Evolutionary conservation across 2,888 invertebrate genomes (phyloP).

Genomic region (Apodemia duryi): DNA sequence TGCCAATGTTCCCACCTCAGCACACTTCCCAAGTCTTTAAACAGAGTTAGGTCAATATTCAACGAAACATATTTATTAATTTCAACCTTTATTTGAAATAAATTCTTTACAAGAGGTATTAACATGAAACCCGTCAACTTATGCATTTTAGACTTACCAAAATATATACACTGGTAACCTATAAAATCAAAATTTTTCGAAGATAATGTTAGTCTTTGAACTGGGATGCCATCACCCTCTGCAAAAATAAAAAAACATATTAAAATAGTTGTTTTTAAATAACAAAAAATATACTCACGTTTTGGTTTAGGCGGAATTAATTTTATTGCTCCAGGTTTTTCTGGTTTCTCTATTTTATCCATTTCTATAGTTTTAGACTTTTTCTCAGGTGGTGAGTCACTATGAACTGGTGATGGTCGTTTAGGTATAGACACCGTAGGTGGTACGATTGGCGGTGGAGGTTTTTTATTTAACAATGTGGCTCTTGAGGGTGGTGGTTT

Average conservation of each 20-base stretch:
- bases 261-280: conserved; percentile 36
- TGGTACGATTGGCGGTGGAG: conserved; percentile 71
- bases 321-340: conserved; percentile 89
- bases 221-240: conserved; percentile 43
- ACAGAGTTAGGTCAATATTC: conserved; percentile 59
- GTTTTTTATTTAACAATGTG: conserved; percentile 79
- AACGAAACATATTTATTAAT: conserved; percentile 59
- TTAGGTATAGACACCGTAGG: conserved; percentile 64
- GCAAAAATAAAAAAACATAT: conserved; percentile 67
- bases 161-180: conserved; percentile 18
- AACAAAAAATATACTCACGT: conserved; percentile 85
- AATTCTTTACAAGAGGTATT: conserved; percentile 59
- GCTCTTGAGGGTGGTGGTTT: conserved; percentile 91
- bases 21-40: conserved; percentile 44
- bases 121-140: conserved; percentile 58
- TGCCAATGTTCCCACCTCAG: conserved; percentile 43
- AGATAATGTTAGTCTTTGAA: conserved; percentile 10
- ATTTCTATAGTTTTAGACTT: conserved; percentile 83
- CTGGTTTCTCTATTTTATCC: conserved; percentile 51
- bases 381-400: conserved; percentile 85
- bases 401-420: conserved; percentile 70
- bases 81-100: conserved; percentile 71
- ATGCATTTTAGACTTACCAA: conserved; percentile 77
- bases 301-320: conserved; percentile 92
- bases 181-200: conserved; percentile 6